Conservation (phyloP, 2,113 vertebrate species). For the Pelecanoides urinatrix region DNA sequence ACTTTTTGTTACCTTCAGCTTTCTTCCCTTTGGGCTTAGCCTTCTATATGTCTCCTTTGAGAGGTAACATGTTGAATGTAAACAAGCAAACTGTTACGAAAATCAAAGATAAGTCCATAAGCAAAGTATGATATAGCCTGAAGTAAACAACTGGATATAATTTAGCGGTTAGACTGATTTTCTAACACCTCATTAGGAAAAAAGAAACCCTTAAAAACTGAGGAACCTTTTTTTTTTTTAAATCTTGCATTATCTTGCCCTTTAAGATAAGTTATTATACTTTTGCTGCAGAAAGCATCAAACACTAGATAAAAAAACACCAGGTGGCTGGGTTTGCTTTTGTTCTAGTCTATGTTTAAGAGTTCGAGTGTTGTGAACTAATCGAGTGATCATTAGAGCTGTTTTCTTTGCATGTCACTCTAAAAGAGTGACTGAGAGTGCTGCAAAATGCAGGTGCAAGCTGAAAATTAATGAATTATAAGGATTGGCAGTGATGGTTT, state of each 20-base stretch:
- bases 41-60: not conserved
- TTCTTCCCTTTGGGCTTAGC: not conserved
- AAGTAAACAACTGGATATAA: not conserved
- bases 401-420: slow-evolving; percentile 50
- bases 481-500: slow-evolving; percentile 33
- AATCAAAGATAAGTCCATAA: not conserved
- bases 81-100: not conserved
- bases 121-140: not conserved
- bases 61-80: not conserved
- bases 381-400: slow-evolving; percentile 59
- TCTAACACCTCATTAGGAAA: not conserved
- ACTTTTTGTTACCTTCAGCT: not conserved
- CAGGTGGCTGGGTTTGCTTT: slow-evolving; percentile 63
- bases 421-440: slow-evolving; percentile 47
- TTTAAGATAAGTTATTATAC: not conserved
- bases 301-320: slow-evolving; percentile 58
- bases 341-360: slow-evolving; percentile 19
- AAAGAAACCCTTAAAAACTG: not conserved
- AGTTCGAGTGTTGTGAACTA: slow-evolving; percentile 53
- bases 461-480: slow-evolving; percentile 61
- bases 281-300: not conserved
- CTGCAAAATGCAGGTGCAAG: slow-evolving; percentile 65
- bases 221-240: not conserved
- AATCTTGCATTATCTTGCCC: not conserved
- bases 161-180: not conserved